Percentiles rank a stretch among this genome's conserved stretches.
Evolutionary conservation across 1,140 invertebrate species (phyloP).

Genomic region (Limonius californicus): DNA sequence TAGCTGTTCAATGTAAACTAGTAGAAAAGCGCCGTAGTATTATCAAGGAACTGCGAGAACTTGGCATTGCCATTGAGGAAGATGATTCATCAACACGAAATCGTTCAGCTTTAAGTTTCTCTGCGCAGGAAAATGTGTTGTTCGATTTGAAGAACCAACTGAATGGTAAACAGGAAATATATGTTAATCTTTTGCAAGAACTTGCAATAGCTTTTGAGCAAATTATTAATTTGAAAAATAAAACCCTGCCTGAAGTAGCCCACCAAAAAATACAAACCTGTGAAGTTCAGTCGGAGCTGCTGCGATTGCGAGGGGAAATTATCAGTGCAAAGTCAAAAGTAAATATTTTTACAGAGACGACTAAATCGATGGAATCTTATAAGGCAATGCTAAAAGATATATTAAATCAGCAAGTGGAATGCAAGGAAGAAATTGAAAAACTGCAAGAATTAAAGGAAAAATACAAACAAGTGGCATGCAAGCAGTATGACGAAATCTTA

Average conservation of each 20-base stretch:
- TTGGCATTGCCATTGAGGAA: background rate
- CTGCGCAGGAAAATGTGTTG: slow-evolving; percentile 2
- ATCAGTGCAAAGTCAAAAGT: slow-evolving; percentile 24
- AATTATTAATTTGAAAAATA: background rate
- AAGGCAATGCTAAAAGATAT: slow-evolving; percentile 35
- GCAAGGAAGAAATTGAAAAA: slow-evolving; percentile 29
- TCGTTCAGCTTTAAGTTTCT: background rate
- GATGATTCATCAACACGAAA: background rate
- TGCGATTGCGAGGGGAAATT: background rate
- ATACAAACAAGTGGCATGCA: slow-evolving; percentile 35
- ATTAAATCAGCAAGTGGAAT: slow-evolving; percentile 35
- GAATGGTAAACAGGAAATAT: background rate
- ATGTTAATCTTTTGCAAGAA: background rate
- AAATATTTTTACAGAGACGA: slow-evolving; percentile 35
- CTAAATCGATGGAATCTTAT: slow-evolving; percentile 33
- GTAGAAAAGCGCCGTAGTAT: slow-evolving; percentile 12
- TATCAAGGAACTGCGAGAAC: background rate
- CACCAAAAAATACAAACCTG: background rate
- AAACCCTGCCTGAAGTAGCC: background rate
- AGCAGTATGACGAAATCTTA: slow-evolving; percentile 39
- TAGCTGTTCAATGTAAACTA: slow-evolving; percentile 20
- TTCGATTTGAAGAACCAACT: background rate
- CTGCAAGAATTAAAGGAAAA: slow-evolving; percentile 33
- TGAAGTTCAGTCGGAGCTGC: background rate
- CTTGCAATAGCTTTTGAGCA: background rate